Percentiles rank a stretch among this genome's conserved stretches.
phyloP scores from a whole-genome alignment of 2,888 invertebrate species.

The Pyrochroa serraticornis region DNA sequence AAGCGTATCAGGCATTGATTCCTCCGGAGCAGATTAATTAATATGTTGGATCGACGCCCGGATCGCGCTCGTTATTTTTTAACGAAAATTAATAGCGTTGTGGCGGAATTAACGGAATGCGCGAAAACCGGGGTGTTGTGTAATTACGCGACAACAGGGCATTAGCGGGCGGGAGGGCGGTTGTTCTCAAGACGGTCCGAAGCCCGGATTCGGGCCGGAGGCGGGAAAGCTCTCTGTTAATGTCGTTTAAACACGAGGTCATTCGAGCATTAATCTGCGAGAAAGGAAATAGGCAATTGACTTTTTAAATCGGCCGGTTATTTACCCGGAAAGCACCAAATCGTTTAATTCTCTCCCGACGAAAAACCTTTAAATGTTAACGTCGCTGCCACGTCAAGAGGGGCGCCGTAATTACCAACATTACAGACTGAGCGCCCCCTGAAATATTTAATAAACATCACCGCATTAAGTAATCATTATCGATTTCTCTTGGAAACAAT shows the following conservation, averaged over 20 bases:
- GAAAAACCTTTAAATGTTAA: slow-evolving; percentile 42
- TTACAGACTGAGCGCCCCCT: slow-evolving; percentile 8
- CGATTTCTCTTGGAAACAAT: slow-evolving; percentile 4
- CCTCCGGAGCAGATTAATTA: slow-evolving; percentile 6
- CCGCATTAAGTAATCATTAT: slow-evolving; percentile 3
- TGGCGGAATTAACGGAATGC: slow-evolving; percentile 11
- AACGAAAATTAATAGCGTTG: slow-evolving; percentile 16
- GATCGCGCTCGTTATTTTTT: slow-evolving; percentile 5
- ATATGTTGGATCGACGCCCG: slow-evolving; percentile 6
- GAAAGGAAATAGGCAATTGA: slow-evolving; percentile 52
- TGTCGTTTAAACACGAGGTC: slow-evolving; percentile 51
- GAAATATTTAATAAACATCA: slow-evolving; percentile 39
- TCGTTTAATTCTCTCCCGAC: slow-evolving; percentile 36
- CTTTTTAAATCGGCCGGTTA: slow-evolving; percentile 49
- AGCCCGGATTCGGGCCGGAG: slow-evolving; percentile 32
- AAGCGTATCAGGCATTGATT: not conserved
- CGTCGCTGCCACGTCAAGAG: slow-evolving; percentile 3
- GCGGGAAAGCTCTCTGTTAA: slow-evolving; percentile 48
- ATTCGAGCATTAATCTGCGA: slow-evolving; percentile 47
- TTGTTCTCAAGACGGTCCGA: slow-evolving; percentile 24
- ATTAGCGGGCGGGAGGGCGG: slow-evolving; percentile 29
- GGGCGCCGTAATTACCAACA: slow-evolving; percentile 13
- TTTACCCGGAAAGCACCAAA: slow-evolving; percentile 40
- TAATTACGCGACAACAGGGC: slow-evolving; percentile 35
- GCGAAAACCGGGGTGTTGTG: slow-evolving; percentile 21